phyloP scores from a whole-genome alignment of 2,888 invertebrate genomes.

The Mongoloraphidia duomilia region DNA sequence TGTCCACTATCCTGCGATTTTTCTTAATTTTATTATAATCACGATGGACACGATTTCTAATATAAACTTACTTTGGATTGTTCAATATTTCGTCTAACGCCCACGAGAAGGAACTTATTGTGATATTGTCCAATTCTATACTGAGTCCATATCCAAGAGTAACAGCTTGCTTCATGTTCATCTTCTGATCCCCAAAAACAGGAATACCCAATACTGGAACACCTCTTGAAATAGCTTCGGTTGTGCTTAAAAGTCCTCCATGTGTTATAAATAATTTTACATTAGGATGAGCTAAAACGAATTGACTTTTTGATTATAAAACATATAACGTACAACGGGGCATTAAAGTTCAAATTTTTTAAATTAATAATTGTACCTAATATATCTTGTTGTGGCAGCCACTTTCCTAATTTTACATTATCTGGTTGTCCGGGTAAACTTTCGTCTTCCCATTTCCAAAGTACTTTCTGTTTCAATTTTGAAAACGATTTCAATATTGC shows the following conservation, averaged over 20 bases:
- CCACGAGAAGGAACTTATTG: constrained; percentile 25
- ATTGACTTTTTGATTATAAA: too few relatives aligned
- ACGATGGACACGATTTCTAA: too few relatives aligned
- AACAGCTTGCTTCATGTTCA: constrained; percentile 29
- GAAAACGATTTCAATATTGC: constrained; percentile 22
- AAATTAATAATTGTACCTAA: neutral
- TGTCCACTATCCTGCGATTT: too few relatives aligned
- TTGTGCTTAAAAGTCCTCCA: constrained; percentile 37
- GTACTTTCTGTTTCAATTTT: constrained; percentile 22
- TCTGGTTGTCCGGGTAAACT: constrained; percentile 17
- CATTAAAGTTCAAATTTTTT: neutral
- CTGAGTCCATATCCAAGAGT: constrained; percentile 26
- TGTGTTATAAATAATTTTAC: constrained; percentile 39
- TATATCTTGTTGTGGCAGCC: constrained; percentile 30
- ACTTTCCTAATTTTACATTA: constrained; percentile 24
- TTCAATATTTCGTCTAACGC: constrained; percentile 25
- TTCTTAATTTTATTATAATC: too few relatives aligned
- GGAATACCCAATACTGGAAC: constrained; percentile 34
- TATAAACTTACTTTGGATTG: constrained; percentile 21
- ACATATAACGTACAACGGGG: too few relatives aligned
- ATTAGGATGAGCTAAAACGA: constrained; percentile 30
- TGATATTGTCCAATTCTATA: constrained; percentile 25
- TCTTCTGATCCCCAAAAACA: constrained; percentile 31
- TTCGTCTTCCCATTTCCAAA: constrained; percentile 26
- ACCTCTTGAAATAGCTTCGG: constrained; percentile 32